phyloP scores from a whole-genome alignment of 2,888 invertebrate species.

The Griposia aprilina region DNA sequence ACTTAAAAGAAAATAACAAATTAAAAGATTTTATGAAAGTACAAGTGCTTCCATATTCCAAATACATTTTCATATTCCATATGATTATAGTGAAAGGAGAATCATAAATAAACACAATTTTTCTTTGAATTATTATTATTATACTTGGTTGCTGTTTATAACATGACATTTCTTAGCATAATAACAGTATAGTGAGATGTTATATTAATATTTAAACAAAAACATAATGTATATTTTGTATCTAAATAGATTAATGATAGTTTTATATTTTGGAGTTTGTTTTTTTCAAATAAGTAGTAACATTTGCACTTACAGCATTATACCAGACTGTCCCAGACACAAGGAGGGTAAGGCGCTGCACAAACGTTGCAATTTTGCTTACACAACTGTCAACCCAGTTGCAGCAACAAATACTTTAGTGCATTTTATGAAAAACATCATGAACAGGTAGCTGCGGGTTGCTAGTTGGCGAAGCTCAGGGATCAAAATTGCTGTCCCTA shows the following conservation, averaged over 20 bases:
- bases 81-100: neutral
- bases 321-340: neutral
- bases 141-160: neutral
- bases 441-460: neutral
- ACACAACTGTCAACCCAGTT: neutral
- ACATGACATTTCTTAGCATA: neutral
- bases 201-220: conserved; percentile 1
- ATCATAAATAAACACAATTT: conserved; percentile 16
- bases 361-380: neutral
- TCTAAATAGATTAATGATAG: neutral
- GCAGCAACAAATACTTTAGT: neutral
- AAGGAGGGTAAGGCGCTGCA: neutral
- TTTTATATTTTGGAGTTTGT: neutral
- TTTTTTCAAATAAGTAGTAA: neutral
- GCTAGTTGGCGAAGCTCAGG: neutral
- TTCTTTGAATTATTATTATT: neutral
- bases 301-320: neutral
- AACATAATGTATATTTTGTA: conserved; percentile 7
- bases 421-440: neutral
- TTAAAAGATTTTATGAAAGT: neutral
- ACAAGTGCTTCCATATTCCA: neutral
- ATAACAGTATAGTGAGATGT: neutral
- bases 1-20: neutral
- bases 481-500: neutral
- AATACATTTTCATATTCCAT: neutral